These are phyloP conservation scores for Ophioderma brevispina DNA, from an alignment of 35 echinoderm and acorn worm genomes.

Conservation along the genomic window DNA sequence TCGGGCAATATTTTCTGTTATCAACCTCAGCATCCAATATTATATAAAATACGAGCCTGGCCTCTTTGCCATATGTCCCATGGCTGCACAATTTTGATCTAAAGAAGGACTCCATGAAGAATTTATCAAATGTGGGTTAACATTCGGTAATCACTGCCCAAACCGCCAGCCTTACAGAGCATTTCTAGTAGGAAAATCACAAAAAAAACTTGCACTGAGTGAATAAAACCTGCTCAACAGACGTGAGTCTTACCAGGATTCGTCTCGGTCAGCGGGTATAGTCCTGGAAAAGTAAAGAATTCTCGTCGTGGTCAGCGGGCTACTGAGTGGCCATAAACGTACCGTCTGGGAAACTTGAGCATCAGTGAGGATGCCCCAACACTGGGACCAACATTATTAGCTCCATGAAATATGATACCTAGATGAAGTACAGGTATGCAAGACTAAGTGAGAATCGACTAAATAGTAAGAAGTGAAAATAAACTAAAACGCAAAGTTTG, in stretches of 20 bases:
- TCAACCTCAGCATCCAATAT: no score
- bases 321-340: not conserved
- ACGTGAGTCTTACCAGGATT: not conserved
- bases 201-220: no score
- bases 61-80: no score
- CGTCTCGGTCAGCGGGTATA: not conserved
- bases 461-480: no score
- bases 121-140: not conserved
- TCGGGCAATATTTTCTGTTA: no score
- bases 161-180: not conserved
- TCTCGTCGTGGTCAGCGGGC: not conserved
- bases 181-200: not conserved
- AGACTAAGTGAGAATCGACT: no score
- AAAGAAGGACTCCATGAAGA: not conserved
- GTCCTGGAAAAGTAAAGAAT: not conserved
- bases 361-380: not conserved
- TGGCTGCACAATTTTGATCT: no score
- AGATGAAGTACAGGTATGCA: no score
- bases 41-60: no score
- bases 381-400: not conserved
- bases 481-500: no score
- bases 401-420: not conserved
- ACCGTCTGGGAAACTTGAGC: not conserved
- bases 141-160: not conserved
- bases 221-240: no score